Evolutionary conservation across 2,113 vertebrate species (phyloP).

Genomic region (Sigmodon hispidus): DNA sequence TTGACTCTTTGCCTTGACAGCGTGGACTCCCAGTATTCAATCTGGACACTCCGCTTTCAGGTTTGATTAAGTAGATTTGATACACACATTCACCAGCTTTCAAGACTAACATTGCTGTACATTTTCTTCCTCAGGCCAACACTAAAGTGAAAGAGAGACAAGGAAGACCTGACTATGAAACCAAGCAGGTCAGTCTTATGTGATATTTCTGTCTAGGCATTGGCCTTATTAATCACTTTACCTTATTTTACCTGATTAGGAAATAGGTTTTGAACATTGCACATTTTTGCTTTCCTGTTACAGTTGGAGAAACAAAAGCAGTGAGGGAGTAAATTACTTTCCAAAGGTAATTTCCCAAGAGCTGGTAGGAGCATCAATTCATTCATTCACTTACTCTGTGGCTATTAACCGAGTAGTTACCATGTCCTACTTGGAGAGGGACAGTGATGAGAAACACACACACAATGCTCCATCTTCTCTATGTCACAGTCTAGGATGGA

Average conservation of each 20-base stretch:
- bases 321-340: neutral
- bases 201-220: accelerated
- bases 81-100: accelerated
- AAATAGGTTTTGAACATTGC: neutral
- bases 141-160: neutral
- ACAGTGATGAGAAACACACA: neutral
- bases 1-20: neutral
- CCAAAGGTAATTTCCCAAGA: neutral
- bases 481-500: neutral
- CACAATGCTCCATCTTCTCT: neutral
- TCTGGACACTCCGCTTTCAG: neutral
- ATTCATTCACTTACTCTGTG: neutral
- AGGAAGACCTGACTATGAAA: neutral
- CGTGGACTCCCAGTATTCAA: neutral
- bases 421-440: neutral
- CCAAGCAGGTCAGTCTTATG: accelerated
- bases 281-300: neutral
- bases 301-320: neutral
- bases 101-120: accelerated
- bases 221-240: neutral
- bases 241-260: neutral
- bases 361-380: neutral
- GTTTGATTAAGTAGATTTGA: neutral
- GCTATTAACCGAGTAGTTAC: neutral
- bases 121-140: neutral